Conservation (phyloP, 2,113 vertebrate genomes). For the Monopterus albus region DNA sequence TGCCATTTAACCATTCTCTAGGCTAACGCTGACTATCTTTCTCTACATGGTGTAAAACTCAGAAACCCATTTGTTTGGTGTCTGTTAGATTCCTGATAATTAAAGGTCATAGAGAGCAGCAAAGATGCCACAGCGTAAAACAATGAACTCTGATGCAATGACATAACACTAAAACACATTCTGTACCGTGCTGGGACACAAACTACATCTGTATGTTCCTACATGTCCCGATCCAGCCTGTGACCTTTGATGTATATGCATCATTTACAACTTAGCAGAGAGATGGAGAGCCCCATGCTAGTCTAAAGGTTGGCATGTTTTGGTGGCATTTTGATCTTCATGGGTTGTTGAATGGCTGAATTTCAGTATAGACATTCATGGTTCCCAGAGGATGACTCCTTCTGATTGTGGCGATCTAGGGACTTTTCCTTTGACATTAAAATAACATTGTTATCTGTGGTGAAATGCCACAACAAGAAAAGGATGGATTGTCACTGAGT, state of each 20-base stretch:
- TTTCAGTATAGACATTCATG: not conserved
- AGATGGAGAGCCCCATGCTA: not conserved
- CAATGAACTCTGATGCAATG: not conserved
- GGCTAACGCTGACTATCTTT: slow-evolving; percentile 1
- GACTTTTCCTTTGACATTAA: no score
- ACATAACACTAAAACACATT: not conserved
- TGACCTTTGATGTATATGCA: not conserved
- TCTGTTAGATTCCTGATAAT: slow-evolving; percentile 40
- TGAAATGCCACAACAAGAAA: no score
- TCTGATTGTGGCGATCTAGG: not conserved
- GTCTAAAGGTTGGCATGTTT: no score
- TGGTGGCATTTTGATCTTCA: no score
- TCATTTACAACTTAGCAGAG: not conserved
- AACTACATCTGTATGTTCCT: not conserved
- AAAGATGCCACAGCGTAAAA: slow-evolving; percentile 4
- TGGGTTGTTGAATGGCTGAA: no score
- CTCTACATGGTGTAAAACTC: slow-evolving; percentile 1
- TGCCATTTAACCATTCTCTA: not conserved
- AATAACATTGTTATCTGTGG: no score
- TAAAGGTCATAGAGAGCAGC: slow-evolving; percentile 41
- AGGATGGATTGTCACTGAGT: not conserved
- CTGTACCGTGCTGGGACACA: not conserved
- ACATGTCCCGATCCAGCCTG: not conserved
- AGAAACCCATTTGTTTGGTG: slow-evolving; percentile 16
- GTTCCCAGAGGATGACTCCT: not conserved